Evolutionary conservation across 2,888 invertebrate species (phyloP), one percentile per base, ranked within the genome.

Genomic region (Campaea margaritaria): DNA sequence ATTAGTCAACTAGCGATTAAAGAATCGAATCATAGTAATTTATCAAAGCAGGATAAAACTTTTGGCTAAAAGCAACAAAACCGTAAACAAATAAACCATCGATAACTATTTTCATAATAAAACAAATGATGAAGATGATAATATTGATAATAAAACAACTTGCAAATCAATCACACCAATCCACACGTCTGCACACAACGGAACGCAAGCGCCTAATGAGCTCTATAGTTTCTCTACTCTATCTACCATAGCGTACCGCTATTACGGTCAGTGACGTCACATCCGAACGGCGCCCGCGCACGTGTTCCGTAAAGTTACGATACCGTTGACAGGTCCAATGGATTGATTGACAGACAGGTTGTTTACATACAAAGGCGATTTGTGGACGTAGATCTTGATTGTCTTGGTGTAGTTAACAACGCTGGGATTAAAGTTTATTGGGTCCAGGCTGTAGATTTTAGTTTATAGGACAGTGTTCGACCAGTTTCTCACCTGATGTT

Each of bases 221-320:
- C 62, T 62, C 27, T 21, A 5, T 2, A 5, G 3, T 21, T 48
- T 48, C 66, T 71, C 38, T 21, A 21, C 21, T 14, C 43, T 10
- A 12, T 5, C 12, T n/a, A 36, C 14, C 13, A 13, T 41, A 50
- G 21, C 41, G 53, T 58, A 49, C 45, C 46, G 81, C 75, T 81
- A 76, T 73, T 69, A 66, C 73, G 73, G 72, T 69, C 71, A 61
- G 58, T 68, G 74, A 83, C 81, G 81, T 83, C 82, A 84, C 71
- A 73, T 82, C 81, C 79, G 70, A 78, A 67, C 70, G 57, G 54
- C 74, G 82, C 78, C 73, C 72, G 67, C 68, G 76, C 85, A 79
- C 79, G 73, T 59, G 65, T 58, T 73, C 74, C 73, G 75, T 70
- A 42, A 59, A 53, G 60, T 50, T 62, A 57, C 58, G 57, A 43